Percentiles rank a stretch among this genome's conserved stretches.
Conservation (phyloP, 2,888 invertebrate species). For the Neuroscelio doddi region DNA sequence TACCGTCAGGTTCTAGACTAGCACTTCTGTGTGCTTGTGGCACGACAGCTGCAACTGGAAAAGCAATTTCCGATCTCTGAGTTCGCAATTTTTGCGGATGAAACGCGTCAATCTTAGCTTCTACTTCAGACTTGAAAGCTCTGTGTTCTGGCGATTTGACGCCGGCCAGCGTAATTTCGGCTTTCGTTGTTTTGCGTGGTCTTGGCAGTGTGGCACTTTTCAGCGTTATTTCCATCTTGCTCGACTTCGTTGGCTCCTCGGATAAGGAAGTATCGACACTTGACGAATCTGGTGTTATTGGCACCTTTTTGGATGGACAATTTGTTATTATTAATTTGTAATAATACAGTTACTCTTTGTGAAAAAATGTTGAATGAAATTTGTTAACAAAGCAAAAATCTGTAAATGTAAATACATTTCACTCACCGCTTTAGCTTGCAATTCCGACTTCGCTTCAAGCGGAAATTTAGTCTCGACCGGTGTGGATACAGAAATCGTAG, state of each 20-base stretch:
- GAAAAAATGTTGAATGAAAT: neutral
- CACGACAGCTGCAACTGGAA: constrained; percentile 74
- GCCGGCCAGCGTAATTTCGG: constrained; percentile 78
- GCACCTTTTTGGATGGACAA: constrained; percentile 48
- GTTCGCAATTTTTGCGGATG: constrained; percentile 71
- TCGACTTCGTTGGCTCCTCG: constrained; percentile 73
- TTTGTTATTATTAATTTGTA: no score
- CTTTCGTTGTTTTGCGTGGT: constrained; percentile 77
- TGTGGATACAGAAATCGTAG: constrained; percentile 69
- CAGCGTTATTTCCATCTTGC: constrained; percentile 78
- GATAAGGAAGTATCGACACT: constrained; percentile 42
- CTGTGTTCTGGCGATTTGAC: constrained; percentile 53
- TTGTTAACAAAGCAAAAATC: neutral
- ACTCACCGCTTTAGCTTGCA: constrained; percentile 55
- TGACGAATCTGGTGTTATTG: constrained; percentile 48
- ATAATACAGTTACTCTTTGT: no score
- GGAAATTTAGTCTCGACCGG: constrained; percentile 65
- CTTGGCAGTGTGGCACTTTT: constrained; percentile 80
- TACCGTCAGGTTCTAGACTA: constrained; percentile 74
- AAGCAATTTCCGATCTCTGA: constrained; percentile 75
- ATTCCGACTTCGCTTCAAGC: constrained; percentile 57
- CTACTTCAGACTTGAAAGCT: constrained; percentile 66
- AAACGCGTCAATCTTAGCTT: constrained; percentile 64
- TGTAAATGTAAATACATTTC: neutral
- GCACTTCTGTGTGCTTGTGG: constrained; percentile 72